phyloP scores from a whole-genome alignment of 2,888 invertebrate species.

The Temnothorax ravouxi region DNA sequence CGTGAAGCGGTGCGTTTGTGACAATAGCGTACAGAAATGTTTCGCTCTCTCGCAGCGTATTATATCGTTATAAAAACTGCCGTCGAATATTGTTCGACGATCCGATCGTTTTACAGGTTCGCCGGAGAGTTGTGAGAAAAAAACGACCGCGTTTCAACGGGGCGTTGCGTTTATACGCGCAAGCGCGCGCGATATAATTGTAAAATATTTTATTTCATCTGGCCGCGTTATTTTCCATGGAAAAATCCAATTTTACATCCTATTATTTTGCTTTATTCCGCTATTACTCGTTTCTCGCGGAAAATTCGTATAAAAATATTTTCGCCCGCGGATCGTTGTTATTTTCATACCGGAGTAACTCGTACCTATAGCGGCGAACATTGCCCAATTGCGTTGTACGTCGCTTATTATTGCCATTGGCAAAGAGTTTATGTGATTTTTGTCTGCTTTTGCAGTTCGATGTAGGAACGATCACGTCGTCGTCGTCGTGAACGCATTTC shows the following conservation, averaged over 20 bases:
- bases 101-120: constrained; percentile 41
- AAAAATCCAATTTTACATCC: constrained; percentile 48
- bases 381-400: not conserved
- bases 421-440: not conserved
- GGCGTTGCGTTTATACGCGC: constrained; percentile 2
- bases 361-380: constrained; percentile 6
- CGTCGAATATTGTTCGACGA: constrained; percentile 34
- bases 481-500: constrained; percentile 22
- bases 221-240: constrained; percentile 43
- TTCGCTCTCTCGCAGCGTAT: constrained; percentile 26
- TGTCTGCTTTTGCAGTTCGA: not conserved
- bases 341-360: constrained; percentile 42
- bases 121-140: constrained; percentile 27
- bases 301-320: constrained; percentile 38
- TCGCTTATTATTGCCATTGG: not conserved
- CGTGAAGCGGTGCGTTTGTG: constrained; percentile 31
- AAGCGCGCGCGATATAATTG: constrained; percentile 37
- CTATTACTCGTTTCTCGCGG: constrained; percentile 32
- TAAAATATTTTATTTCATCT: constrained; percentile 52
- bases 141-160: constrained; percentile 16
- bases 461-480: not conserved
- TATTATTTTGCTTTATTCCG: constrained; percentile 48
- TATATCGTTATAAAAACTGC: constrained; percentile 47
- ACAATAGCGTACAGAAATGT: constrained; percentile 17
- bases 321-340: constrained; percentile 19